Conservation (phyloP, 2,113 vertebrate genomes). For the Halcyon malimbica region DNA sequence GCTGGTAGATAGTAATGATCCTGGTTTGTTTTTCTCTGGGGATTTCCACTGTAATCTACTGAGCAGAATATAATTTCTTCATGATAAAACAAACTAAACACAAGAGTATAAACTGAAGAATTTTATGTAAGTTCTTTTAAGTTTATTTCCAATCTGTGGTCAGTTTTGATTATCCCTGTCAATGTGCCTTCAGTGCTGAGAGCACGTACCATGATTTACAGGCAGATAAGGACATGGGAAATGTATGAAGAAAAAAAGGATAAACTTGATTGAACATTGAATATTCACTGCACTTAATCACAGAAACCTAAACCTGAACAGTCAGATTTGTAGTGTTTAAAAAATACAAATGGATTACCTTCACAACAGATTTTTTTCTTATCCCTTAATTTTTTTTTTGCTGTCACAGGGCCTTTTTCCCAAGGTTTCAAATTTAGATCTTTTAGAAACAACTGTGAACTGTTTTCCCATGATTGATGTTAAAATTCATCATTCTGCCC, state of each 20-base stretch:
- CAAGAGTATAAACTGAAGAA: background rate
- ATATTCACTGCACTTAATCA: background rate
- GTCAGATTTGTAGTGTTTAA: background rate
- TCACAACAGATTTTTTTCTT: background rate
- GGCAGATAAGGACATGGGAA: background rate
- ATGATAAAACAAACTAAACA: background rate
- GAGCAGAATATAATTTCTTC: background rate
- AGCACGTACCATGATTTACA: background rate
- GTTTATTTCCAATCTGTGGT: background rate
- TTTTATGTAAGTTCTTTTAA: background rate
- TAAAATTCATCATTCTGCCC: slow-evolving; percentile 18
- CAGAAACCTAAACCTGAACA: background rate
- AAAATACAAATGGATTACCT: background rate
- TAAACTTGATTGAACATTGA: background rate
- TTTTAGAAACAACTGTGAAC: slow-evolving; percentile 15
- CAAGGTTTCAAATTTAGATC: slow-evolving; percentile 35
- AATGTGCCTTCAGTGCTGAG: background rate
- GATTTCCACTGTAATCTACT: background rate
- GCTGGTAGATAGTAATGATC: background rate
- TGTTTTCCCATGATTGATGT: slow-evolving; percentile 45
- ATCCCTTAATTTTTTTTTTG: background rate
- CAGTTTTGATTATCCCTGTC: background rate
- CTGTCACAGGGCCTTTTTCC: background rate
- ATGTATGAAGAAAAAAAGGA: background rate
- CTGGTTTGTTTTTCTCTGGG: background rate